Percentiles rank a stretch among this genome's conserved stretches.
Conservation (phyloP, 2,797 vertebrate genomes). For the Thripadectes ignobilis region DNA sequence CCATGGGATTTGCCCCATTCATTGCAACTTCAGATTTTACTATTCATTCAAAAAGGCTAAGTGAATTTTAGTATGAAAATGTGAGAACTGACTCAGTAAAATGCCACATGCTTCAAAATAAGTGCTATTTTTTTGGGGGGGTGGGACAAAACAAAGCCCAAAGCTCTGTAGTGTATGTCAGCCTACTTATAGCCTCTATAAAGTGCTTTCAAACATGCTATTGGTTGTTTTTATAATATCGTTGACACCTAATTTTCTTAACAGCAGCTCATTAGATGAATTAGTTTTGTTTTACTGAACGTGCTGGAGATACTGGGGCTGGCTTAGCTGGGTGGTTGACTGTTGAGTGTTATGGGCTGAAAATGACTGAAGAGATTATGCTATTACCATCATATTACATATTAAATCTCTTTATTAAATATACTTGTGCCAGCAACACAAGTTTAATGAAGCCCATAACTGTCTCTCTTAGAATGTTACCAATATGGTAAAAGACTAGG, state of each 20-base stretch:
- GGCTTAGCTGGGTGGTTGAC: background rate
- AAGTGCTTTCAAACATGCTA: background rate
- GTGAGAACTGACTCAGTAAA: background rate
- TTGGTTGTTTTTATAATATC: background rate
- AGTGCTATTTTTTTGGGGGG: background rate
- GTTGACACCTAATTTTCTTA: background rate
- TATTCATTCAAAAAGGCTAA: background rate
- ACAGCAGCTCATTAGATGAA: background rate
- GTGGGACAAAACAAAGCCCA: background rate
- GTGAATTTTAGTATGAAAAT: background rate
- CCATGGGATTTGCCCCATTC: accelerated
- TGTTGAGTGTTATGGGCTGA: background rate
- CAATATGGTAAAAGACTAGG: background rate
- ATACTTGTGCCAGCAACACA: background rate
- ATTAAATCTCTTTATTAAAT: background rate
- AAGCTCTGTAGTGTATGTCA: background rate
- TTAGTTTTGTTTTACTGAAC: background rate
- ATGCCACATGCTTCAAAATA: background rate
- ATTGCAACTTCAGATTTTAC: background rate
- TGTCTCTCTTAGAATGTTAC: constrained; percentile 31
- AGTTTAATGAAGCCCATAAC: background rate
- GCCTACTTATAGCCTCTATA: background rate
- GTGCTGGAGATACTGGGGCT: background rate
- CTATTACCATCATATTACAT: background rate
- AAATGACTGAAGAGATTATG: background rate